These are phyloP conservation scores for Vimba vimba DNA, from an alignment of 2,113 vertebrate genomes.

Conservation along the genomic window DNA sequence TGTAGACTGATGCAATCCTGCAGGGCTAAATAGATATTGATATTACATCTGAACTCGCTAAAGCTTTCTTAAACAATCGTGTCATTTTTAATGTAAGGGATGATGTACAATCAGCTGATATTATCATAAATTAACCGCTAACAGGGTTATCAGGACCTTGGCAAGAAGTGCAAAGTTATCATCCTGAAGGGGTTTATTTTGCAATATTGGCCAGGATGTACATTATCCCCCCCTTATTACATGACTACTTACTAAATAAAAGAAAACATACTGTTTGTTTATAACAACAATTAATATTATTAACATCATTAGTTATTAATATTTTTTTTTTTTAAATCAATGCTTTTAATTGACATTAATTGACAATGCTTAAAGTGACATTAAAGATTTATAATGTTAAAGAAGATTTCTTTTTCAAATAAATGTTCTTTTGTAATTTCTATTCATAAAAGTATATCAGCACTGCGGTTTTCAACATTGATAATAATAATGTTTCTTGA, in stretches of 20 bases:
- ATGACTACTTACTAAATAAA: no score
- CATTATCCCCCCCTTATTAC: no score
- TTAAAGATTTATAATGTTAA: background rate
- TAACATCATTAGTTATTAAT: background rate
- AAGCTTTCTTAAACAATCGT: background rate
- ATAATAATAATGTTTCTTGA: no score
- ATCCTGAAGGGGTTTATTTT: background rate
- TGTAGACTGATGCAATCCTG: conserved; percentile 23
- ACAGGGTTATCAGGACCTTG: background rate
- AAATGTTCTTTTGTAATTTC: background rate
- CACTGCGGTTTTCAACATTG: no score
- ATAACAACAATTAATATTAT: background rate
- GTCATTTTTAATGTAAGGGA: background rate
- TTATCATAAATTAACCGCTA: background rate
- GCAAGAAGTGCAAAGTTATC: background rate
- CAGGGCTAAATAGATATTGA: conserved; percentile 26
- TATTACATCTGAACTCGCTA: background rate
- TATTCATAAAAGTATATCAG: no score
- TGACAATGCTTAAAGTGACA: no score
- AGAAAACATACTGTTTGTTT: no score
- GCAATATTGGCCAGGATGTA: background rate
- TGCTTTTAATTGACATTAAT: background rate
- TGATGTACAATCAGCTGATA: background rate
- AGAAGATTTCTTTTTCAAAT: background rate
- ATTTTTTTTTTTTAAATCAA: background rate